phyloP scores from a whole-genome alignment of 2,797 vertebrate genomes.

The Betta splendens region DNA sequence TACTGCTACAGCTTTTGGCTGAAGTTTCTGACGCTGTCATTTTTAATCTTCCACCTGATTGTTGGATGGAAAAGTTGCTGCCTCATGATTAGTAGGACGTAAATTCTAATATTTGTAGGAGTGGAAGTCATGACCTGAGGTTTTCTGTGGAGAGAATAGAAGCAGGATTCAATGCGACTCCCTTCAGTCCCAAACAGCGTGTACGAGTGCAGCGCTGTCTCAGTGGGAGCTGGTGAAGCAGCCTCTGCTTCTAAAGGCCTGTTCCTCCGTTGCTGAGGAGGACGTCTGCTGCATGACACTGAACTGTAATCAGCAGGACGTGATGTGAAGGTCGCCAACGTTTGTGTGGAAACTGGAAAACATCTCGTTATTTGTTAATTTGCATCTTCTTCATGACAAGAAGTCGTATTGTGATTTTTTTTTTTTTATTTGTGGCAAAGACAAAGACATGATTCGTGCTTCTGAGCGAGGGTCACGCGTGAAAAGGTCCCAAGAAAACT shows the following conservation, averaged over 20 bases:
- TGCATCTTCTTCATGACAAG: slow-evolving; percentile 57
- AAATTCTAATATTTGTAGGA: slow-evolving; percentile 49
- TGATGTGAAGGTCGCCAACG: too few species aligned
- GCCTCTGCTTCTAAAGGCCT: too few species aligned
- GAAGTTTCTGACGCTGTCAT: slow-evolving; percentile 24
- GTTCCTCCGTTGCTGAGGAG: too few species aligned
- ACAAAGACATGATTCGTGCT: slow-evolving; percentile 69
- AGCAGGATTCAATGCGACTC: background rate
- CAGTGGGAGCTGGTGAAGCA: too few species aligned
- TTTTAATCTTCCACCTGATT: slow-evolving; percentile 24
- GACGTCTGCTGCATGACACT: slow-evolving; percentile 30
- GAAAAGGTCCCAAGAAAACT: slow-evolving; percentile 48
- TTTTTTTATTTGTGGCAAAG: slow-evolving; percentile 70
- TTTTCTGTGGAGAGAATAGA: slow-evolving; percentile 22
- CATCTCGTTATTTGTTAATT: slow-evolving; percentile 58
- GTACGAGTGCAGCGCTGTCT: too few species aligned
- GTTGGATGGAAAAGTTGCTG: slow-evolving; percentile 34
- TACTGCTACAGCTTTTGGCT: slow-evolving; percentile 17
- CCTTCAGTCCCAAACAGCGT: slow-evolving; percentile 6
- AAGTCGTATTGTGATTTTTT: slow-evolving; percentile 61
- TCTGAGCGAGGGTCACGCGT: slow-evolving; percentile 72
- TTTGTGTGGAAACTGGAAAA: slow-evolving; percentile 52
- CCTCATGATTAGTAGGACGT: slow-evolving; percentile 21
- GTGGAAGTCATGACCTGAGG: slow-evolving; percentile 28
- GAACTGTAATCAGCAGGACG: slow-evolving; percentile 45